These are phyloP conservation scores for Hycleus phaleratus DNA, from an alignment of 1,140 invertebrate genomes.

Conservation along the genomic window DNA sequence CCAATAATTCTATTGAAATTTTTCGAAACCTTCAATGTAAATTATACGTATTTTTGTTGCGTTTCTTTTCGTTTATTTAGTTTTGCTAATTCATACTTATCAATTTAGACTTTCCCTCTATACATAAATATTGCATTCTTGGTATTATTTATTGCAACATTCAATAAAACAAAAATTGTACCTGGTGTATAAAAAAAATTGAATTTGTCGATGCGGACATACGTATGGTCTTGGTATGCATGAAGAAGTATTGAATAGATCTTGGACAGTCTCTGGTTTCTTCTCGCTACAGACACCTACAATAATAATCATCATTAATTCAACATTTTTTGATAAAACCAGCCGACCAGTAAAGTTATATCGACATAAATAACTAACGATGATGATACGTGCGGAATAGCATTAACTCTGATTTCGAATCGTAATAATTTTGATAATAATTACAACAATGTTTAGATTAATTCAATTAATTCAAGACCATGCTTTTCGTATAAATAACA, in stretches of 20 bases:
- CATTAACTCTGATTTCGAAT: too few relatives aligned
- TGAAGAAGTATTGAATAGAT: conserved; percentile 70
- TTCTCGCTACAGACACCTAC: conserved; percentile 24
- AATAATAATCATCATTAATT: too few relatives aligned
- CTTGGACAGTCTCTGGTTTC: conserved; percentile 50
- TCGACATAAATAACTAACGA: too few relatives aligned
- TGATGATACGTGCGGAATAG: too few relatives aligned
- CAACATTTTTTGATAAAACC: too few relatives aligned
- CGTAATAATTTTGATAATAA: too few relatives aligned
- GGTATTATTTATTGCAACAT: background rate
- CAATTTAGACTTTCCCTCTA: background rate
- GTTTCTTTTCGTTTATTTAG: background rate
- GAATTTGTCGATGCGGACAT: conserved; percentile 73
- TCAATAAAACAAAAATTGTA: conserved; percentile 34
- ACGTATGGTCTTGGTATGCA: conserved; percentile 70
- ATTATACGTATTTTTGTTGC: background rate
- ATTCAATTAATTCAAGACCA: too few relatives aligned
- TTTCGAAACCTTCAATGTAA: background rate
- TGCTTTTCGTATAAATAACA: too few relatives aligned
- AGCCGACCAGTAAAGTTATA: too few relatives aligned
- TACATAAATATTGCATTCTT: background rate
- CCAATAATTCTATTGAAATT: background rate
- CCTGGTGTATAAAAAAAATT: conserved; percentile 78
- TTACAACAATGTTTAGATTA: too few relatives aligned
- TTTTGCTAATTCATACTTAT: background rate